These are phyloP conservation scores for Caenorhabditis sinica DNA, from an alignment of 2,888 invertebrate genomes.

Conservation along the genomic window DNA sequence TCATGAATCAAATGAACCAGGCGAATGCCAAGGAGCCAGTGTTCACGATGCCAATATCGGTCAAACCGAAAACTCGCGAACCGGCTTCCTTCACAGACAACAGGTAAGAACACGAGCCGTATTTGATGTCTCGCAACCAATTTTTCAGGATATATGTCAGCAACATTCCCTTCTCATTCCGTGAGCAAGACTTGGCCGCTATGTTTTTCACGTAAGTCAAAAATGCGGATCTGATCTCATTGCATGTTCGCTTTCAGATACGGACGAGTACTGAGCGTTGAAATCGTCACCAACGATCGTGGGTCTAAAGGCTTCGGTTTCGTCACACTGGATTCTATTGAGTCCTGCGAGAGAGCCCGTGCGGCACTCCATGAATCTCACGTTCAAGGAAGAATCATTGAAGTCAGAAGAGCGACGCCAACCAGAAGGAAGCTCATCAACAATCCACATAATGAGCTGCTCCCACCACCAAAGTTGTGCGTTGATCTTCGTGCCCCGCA, in stretches of 20 bases:
- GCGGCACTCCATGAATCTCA: constrained; percentile 65
- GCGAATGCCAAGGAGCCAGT: constrained; percentile 41
- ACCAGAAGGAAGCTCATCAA: constrained; percentile 60
- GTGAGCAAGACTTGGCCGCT: constrained; percentile 66
- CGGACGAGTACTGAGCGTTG: constrained; percentile 67
- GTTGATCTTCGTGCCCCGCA: constrained; percentile 67
- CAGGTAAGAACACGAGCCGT: constrained; percentile 33
- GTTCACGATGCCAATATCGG: constrained; percentile 68
- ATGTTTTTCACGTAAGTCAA: constrained; percentile 66
- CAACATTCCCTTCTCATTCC: constrained; percentile 74
- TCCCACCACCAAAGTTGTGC: constrained; percentile 65
- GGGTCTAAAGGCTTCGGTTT: constrained; percentile 75
- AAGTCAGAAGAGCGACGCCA: constrained; percentile 67
- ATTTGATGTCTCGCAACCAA: neutral
- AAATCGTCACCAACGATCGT: constrained; percentile 71
- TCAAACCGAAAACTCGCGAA: constrained; percentile 68
- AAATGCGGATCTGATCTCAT: no score
- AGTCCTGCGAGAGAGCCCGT: constrained; percentile 69
- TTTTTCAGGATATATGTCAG: constrained; percentile 72
- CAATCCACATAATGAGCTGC: constrained; percentile 47
- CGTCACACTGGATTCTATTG: constrained; percentile 70
- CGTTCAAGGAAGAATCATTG: constrained; percentile 71
- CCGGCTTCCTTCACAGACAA: constrained; percentile 66
- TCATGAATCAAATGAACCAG: constrained; percentile 21
- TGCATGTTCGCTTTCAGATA: constrained; percentile 49